These are phyloP conservation scores for Bolborhynchus lineola DNA, from an alignment of 2,113 vertebrate genomes.

Conservation along the genomic window DNA sequence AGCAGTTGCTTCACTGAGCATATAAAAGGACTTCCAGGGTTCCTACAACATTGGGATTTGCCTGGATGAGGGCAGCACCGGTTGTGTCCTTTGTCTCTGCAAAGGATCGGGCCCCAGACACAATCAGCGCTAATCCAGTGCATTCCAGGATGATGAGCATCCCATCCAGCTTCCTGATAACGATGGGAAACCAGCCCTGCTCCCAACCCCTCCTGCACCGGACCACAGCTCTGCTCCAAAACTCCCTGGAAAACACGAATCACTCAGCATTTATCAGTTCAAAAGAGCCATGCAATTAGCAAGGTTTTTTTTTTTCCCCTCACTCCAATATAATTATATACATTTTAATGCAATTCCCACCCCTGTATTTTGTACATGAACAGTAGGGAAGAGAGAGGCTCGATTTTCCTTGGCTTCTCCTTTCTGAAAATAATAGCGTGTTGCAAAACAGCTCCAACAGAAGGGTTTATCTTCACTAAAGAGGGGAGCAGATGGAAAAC, in stretches of 20 bases:
- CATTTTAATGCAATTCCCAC: slow-evolving; percentile 75
- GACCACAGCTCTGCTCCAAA: slow-evolving; percentile 16
- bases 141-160: neutral
- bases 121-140: accelerated
- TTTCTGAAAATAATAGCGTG: slow-evolving; percentile 56
- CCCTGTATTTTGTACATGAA: slow-evolving; percentile 73
- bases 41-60: neutral
- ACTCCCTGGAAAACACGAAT: slow-evolving; percentile 64
- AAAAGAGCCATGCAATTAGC: slow-evolving; percentile 76
- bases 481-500: neutral
- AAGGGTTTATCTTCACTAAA: slow-evolving; percentile 7
- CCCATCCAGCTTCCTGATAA: neutral
- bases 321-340: slow-evolving; percentile 75
- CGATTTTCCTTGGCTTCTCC: slow-evolving; percentile 54
- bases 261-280: slow-evolving; percentile 71
- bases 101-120: neutral
- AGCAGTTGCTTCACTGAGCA: neutral
- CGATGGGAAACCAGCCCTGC: neutral
- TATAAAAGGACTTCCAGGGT: neutral
- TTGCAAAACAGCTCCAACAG: slow-evolving; percentile 17
- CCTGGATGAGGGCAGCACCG: neutral
- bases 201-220: neutral
- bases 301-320: slow-evolving; percentile 24
- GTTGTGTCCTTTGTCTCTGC: accelerated
- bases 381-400: slow-evolving; percentile 60